Percentiles rank a stretch among this genome's conserved stretches.
Evolutionary conservation across 2,113 vertebrate species (phyloP).

Genomic region (Arizona elegans): DNA sequence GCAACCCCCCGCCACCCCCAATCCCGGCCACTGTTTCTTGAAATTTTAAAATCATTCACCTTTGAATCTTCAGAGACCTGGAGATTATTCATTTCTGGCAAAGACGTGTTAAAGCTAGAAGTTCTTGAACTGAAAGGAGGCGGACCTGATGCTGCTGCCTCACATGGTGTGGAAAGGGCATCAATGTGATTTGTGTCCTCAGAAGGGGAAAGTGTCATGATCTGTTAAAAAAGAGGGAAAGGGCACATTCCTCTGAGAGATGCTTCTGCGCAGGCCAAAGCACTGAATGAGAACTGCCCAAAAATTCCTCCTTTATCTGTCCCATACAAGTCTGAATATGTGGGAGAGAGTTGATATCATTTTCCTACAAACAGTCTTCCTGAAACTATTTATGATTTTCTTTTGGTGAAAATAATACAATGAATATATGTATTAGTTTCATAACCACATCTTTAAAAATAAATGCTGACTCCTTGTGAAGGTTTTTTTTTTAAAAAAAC

Average conservation of each 20-base stretch:
- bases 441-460: not conserved
- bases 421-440: not conserved
- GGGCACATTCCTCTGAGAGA: not conserved
- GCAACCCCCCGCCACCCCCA: no score
- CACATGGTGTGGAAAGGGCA: slow-evolving; percentile 74
- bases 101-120: slow-evolving; percentile 78
- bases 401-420: not conserved
- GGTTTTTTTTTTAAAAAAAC: not conserved
- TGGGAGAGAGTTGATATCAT: not conserved
- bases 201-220: slow-evolving; percentile 83
- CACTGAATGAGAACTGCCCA: not conserved
- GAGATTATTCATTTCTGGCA: slow-evolving; percentile 84
- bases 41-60: slow-evolving; percentile 76
- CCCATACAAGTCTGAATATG: not conserved
- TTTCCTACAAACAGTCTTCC: not conserved
- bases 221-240: slow-evolving; percentile 72
- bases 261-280: not conserved
- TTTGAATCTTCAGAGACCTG: slow-evolving; percentile 89
- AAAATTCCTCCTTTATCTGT: not conserved
- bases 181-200: slow-evolving; percentile 81
- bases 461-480: not conserved
- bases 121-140: slow-evolving; percentile 78
- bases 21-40: not conserved
- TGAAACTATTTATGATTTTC: not conserved
- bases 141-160: slow-evolving; percentile 72